Base-by-base conservation (phyloP, 2,797 vertebrate genomes). In the Rhynchotus rufescens region DNA sequence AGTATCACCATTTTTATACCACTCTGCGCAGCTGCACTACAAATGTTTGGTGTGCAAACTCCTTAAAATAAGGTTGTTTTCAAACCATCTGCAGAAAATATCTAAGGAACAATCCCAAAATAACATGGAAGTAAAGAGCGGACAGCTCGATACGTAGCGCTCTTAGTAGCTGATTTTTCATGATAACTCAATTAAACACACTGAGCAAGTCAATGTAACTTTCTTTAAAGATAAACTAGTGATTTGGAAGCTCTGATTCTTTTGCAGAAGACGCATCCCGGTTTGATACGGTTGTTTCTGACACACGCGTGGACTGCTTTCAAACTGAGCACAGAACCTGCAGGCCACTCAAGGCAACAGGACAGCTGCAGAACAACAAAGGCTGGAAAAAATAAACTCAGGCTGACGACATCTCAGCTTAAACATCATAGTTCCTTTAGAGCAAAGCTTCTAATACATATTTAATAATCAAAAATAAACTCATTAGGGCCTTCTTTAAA, bases 231-330 rank as follows among this genome's bases (percentile, higher is more conserved):
- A 10, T 49, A 30, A 88, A 26, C 65, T 15, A 32, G 52, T 8
- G 66, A 92, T 81, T 61, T 84, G 54, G n/a, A 61, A 68, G 62
- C 81, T 91, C 88, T 80, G 82, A 2, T 68, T 87, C 76, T 47
- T 62, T 66, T 78, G 51, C 82, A 80, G 40, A 9, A 45, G 65
- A 51, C 8, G 12, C 47, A 44, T 76, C 16, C 34, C 12, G 40
- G 40, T 74, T 73, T 86, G 8, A 21, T 1, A 26, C 1, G 65
- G 71, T 40, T 10, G 0, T 15, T 88, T 22, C 76, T 26, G 22
- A 82, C 54, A 44, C 7, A 14, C 19, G 40, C 45, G 44, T 2
- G 15, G 66, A 28, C 25, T 20, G 84, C 62, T 74, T 51, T 49
- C 71, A 16, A 81, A 89, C 72, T 0, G 20, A 86, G 61, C 64